These are phyloP conservation scores for Myzus persicae DNA, from an alignment of 1,140 invertebrate species.

Conservation along the genomic window DNA sequence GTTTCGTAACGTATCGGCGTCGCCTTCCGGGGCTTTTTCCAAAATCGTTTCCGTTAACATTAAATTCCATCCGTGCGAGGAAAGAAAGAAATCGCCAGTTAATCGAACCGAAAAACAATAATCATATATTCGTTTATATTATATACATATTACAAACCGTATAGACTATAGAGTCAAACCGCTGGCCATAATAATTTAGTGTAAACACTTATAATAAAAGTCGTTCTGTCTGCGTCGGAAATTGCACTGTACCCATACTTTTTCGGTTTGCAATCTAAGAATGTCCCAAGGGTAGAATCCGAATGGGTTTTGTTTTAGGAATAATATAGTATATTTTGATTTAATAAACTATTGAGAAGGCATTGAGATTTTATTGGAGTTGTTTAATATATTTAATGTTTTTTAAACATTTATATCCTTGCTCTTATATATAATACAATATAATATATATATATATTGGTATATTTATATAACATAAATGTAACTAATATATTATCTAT, in stretches of 20 bases:
- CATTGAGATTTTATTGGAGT: neutral
- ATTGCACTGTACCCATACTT: neutral
- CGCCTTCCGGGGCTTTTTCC: neutral
- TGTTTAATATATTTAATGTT: neutral
- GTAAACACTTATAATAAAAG: neutral
- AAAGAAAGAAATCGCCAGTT: neutral
- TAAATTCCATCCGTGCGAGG: neutral
- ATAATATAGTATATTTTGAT: neutral
- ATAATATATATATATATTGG: neutral
- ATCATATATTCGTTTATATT: neutral
- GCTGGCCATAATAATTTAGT: constrained; percentile 5
- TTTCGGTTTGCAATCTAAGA: neutral
- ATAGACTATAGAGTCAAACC: neutral
- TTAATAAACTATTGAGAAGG: neutral
- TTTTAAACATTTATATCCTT: constrained; percentile 25
- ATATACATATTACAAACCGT: neutral
- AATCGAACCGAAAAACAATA: constrained; percentile 8
- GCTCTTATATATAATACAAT: constrained; percentile 13
- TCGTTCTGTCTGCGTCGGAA: neutral
- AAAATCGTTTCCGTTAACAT: constrained; percentile 11
- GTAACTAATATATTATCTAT: neutral
- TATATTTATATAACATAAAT: neutral
- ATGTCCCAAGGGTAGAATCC: neutral
- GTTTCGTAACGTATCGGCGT: neutral
- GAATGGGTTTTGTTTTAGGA: neutral